Percentiles rank a stretch among this genome's conserved stretches.
Conservation (phyloP, 1,140 invertebrate genomes). For the Melanaphis sacchari region DNA sequence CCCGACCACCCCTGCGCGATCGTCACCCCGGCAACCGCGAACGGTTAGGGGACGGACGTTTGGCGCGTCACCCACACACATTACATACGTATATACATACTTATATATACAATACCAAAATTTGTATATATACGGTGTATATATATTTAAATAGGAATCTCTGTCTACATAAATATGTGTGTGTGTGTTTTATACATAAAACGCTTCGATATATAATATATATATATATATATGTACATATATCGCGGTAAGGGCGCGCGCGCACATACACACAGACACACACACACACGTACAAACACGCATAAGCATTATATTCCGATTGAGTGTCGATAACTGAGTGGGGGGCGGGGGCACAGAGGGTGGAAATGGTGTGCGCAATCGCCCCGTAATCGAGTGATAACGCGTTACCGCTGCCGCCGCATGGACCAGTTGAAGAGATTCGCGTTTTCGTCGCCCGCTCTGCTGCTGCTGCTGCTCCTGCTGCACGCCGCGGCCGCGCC, state of each 20-base stretch:
- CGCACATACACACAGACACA: background rate
- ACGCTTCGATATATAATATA: background rate
- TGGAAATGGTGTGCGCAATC: background rate
- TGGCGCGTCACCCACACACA: background rate
- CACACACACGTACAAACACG: background rate
- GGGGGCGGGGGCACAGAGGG: background rate
- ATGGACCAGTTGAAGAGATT: slow-evolving; percentile 50
- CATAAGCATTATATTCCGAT: slow-evolving; percentile 40
- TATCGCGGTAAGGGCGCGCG: background rate
- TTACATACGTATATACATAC: background rate
- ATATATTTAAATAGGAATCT: background rate
- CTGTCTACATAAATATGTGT: background rate
- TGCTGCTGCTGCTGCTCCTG: background rate
- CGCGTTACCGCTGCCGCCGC: slow-evolving; percentile 16
- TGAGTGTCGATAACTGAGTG: slow-evolving; percentile 44
- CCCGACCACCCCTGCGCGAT: slow-evolving; percentile 7
- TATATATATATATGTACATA: background rate
- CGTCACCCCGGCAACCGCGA: slow-evolving; percentile 52
- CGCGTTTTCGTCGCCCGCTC: background rate
- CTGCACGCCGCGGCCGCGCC: background rate
- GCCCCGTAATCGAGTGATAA: slow-evolving; percentile 47
- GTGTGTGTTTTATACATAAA: background rate
- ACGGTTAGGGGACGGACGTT: slow-evolving; percentile 28
- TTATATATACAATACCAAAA: background rate
- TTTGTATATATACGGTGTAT: background rate